Conservation (phyloP, 2,113 vertebrate species). For the Prietella phreatophila region DNA sequence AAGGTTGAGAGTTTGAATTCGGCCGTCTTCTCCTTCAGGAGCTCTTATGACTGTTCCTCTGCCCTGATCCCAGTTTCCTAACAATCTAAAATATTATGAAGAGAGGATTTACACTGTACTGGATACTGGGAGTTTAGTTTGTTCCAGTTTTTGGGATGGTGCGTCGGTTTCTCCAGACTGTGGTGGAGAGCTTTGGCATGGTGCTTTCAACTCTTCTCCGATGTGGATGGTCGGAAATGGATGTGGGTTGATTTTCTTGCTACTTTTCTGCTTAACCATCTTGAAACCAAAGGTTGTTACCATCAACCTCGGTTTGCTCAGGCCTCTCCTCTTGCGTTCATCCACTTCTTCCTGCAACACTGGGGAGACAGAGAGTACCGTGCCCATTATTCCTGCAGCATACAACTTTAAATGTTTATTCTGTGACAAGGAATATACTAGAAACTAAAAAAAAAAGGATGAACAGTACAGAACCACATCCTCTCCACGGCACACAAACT, state of each 20-base stretch:
- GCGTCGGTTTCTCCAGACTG: constrained; percentile 52
- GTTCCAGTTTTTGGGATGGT: constrained; percentile 35
- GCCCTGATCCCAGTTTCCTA: not conserved
- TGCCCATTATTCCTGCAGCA: constrained; percentile 79
- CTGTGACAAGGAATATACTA: too few relatives aligned
- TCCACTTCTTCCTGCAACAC: constrained; percentile 57
- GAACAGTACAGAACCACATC: not conserved
- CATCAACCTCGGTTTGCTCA: constrained; percentile 84
- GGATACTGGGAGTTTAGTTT: constrained; percentile 35
- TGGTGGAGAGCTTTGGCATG: not conserved
- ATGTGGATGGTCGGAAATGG: constrained; percentile 57
- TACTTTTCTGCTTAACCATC: constrained; percentile 87
- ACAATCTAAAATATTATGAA: not conserved
- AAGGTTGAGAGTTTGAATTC: not conserved
- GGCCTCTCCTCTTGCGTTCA: constrained; percentile 64
- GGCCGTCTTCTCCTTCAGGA: not conserved
- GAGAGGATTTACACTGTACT: not conserved
- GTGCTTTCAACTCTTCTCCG: constrained; percentile 61
- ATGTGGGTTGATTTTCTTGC: constrained; percentile 89
- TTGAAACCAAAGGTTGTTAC: constrained; percentile 88
- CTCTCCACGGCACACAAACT: not conserved
- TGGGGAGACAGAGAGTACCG: constrained; percentile 89
- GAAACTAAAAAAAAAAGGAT: not conserved
- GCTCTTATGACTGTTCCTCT: not conserved
- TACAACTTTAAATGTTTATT: not conserved